Evolutionary conservation across 2,113 vertebrate genomes (phyloP).

Genomic region (Sisor rabdophorus): DNA sequence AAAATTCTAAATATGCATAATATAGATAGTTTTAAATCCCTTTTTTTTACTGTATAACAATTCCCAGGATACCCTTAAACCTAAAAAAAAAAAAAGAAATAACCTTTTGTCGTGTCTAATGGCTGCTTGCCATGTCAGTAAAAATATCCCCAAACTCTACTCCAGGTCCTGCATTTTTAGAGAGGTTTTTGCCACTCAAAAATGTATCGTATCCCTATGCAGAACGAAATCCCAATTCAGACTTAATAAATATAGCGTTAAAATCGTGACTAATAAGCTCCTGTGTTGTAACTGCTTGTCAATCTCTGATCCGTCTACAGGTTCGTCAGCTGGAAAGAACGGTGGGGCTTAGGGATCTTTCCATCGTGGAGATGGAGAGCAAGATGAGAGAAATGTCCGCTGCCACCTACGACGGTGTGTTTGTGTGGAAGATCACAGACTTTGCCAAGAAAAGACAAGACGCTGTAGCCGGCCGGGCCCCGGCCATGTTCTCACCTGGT

Average conservation of each 20-base stretch:
- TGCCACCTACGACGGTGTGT: constrained; percentile 85
- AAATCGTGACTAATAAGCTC: neutral
- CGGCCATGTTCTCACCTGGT: constrained; percentile 98
- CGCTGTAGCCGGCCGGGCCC: constrained; percentile 82
- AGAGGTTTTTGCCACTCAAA: neutral
- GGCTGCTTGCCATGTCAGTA: neutral
- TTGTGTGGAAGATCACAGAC: constrained; percentile 93
- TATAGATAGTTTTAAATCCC: too few species aligned
- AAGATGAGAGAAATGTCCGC: constrained; percentile 84
- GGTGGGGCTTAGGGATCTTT: constrained; percentile 88
- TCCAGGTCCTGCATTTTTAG: neutral
- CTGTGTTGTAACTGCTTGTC: neutral
- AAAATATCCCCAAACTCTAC: neutral
- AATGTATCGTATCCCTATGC: neutral
- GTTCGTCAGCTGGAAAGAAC: constrained; percentile 93
- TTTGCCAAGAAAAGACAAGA: constrained; percentile 91
- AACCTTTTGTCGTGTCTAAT: neutral
- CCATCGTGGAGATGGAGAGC: constrained; percentile 89
- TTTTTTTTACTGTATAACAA: too few species aligned
- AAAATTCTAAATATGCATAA: neutral
- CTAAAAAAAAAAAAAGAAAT: neutral
- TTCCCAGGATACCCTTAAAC: too few species aligned
- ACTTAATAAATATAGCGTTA: neutral
- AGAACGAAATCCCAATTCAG: neutral
- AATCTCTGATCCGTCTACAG: constrained; percentile 59